Evolutionary conservation across 2,888 invertebrate genomes (phyloP).

Genomic region (Sarcophaga caerulescens): DNA sequence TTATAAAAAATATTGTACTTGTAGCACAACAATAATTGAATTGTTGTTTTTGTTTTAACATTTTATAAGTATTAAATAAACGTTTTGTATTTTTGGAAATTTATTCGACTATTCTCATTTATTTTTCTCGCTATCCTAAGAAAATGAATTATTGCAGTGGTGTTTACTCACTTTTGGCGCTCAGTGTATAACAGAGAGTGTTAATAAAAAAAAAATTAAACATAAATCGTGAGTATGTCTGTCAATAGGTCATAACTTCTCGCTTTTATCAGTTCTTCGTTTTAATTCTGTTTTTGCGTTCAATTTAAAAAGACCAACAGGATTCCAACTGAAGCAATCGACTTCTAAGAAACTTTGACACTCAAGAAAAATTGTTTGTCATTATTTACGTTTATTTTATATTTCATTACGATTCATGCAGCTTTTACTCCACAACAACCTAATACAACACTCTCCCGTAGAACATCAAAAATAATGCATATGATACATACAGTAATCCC

Average conservation of each 20-base stretch:
- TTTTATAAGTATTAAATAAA: too few species aligned
- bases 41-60: too few species aligned
- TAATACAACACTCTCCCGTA: neutral
- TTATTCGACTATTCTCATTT: too few species aligned
- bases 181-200: neutral
- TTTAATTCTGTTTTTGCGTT: constrained; percentile 16
- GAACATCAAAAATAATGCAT: neutral
- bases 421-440: constrained; percentile 45
- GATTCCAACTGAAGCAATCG: constrained; percentile 12
- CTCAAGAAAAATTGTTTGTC: constrained; percentile 76
- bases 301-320: constrained; percentile 29
- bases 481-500: too few species aligned
- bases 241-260: constrained; percentile 74
- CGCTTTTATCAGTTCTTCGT: constrained; percentile 42
- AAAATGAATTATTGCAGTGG: too few species aligned
- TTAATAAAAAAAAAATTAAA: constrained; percentile 5
- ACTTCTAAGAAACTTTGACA: constrained; percentile 55
- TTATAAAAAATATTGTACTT: too few species aligned
- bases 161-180: too few species aligned
- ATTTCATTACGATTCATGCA: constrained; percentile 64
- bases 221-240: constrained; percentile 75
- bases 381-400: constrained; percentile 70
- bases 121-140: too few species aligned
- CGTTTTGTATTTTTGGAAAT: too few species aligned
- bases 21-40: too few species aligned